Evolutionary conservation across 2,113 vertebrate species (phyloP).

Genomic region (Myocastor coypus): DNA sequence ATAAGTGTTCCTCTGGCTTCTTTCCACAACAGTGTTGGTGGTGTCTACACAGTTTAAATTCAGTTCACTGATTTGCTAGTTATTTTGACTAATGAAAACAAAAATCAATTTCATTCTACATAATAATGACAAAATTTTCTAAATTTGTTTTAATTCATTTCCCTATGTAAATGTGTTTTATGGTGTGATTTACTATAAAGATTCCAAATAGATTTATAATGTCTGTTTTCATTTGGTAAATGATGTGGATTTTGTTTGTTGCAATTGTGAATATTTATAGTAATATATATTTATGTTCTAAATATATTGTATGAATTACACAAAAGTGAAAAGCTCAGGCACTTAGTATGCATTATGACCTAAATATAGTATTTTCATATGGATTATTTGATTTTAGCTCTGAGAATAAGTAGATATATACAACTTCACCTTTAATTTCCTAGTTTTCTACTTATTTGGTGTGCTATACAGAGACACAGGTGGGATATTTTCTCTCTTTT

Average conservation of each 20-base stretch:
- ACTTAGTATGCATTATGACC: background rate
- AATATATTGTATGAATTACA: conserved; percentile 34
- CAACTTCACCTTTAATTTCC: conserved; percentile 22
- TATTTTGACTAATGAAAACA: conserved; percentile 46
- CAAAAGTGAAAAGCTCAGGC: background rate
- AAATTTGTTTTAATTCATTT: conserved; percentile 57
- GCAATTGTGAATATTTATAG: background rate
- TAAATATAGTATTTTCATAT: background rate
- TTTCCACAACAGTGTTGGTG: background rate
- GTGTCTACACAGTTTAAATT: conserved; percentile 54
- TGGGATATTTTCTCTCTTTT: conserved; percentile 29
- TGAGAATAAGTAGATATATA: conserved; percentile 21
- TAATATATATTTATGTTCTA: background rate
- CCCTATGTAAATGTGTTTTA: conserved; percentile 2
- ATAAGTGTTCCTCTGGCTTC: conserved; percentile 29
- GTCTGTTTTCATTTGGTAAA: conserved; percentile 37
- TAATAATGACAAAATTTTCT: conserved; percentile 31
- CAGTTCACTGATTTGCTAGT: conserved; percentile 27
- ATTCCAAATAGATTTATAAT: conserved; percentile 17
- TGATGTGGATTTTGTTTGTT: conserved; percentile 60
- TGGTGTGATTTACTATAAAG: background rate
- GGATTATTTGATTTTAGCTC: background rate
- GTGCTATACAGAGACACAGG: background rate
- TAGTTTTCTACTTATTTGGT: conserved; percentile 48
- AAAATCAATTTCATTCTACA: conserved; percentile 53